Conservation (phyloP, 2,888 invertebrate genomes). For the Crepidodera aurea region DNA sequence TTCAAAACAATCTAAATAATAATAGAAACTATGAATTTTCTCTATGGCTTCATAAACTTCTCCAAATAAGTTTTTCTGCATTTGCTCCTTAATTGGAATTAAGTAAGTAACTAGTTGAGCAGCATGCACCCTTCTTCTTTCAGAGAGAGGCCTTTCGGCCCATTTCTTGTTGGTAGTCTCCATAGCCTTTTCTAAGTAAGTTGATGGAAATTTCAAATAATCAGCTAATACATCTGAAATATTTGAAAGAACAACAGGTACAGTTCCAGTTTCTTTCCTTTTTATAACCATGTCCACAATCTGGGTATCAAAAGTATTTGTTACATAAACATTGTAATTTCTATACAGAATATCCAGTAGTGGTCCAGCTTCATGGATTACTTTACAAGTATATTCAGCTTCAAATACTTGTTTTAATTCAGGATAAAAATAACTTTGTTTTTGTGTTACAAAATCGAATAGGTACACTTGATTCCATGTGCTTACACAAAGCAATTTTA, state of each 20-base stretch:
- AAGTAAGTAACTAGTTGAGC: slow-evolving; percentile 44
- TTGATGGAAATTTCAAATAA: slow-evolving; percentile 42
- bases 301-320: slow-evolving; percentile 44
- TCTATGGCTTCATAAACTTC: slow-evolving; percentile 40
- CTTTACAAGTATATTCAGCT: slow-evolving; percentile 42
- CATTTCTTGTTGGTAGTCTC: slow-evolving; percentile 37
- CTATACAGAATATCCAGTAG: slow-evolving; percentile 42
- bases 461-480: slow-evolving; percentile 45
- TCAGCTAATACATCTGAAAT: slow-evolving; percentile 43
- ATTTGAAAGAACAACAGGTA: slow-evolving; percentile 26
- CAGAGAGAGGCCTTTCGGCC: slow-evolving; percentile 41
- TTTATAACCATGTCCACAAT: slow-evolving; percentile 44
- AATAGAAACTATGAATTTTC: slow-evolving; percentile 41
- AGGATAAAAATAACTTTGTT: slow-evolving; percentile 39
- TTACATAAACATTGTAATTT: slow-evolving; percentile 39
- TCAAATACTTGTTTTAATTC: slow-evolving; percentile 45
- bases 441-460: slow-evolving; percentile 40
- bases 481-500: slow-evolving; percentile 38
- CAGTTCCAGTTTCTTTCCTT: slow-evolving; percentile 37
- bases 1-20: slow-evolving; percentile 37
- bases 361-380: slow-evolving; percentile 44
- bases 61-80: slow-evolving; percentile 39
- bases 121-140: slow-evolving; percentile 40
- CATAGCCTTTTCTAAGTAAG: slow-evolving; percentile 38
- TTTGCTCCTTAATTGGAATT: slow-evolving; percentile 40